Conservation (phyloP, 37 sponge, comb jelly and placozoan genomes). For the Diacarnus erythraeanus region DNA sequence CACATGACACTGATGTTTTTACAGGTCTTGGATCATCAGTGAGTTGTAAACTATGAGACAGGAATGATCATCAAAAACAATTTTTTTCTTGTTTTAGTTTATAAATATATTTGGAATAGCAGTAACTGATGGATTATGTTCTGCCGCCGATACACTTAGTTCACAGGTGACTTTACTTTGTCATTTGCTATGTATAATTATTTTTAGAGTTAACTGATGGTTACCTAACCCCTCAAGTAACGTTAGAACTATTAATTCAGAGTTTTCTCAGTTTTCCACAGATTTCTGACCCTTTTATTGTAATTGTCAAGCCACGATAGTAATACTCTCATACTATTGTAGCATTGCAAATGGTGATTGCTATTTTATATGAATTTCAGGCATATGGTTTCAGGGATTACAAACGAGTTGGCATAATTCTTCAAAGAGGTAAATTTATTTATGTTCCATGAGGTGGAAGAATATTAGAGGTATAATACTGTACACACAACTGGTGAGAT, state of each 20-base stretch:
- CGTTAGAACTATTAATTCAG: no score
- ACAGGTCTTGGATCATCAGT: slow-evolving; percentile 34
- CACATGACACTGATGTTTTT: no score
- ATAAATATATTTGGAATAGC: slow-evolving; percentile 41
- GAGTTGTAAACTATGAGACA: not conserved
- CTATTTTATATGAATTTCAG: slow-evolving; percentile 25
- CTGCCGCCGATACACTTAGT: slow-evolving; percentile 56
- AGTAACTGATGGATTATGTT: slow-evolving; percentile 31
- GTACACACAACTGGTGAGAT: no score
- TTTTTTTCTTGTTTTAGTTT: slow-evolving; percentile 27
- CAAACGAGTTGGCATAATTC: slow-evolving; percentile 55
- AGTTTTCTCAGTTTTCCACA: no score
- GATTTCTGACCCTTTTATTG: no score
- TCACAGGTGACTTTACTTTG: slow-evolving; percentile 36
- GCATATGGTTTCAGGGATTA: slow-evolving; percentile 65
- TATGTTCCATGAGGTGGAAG: not conserved
- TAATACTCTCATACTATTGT: no score
- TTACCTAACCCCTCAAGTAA: no score
- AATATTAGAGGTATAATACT: no score
- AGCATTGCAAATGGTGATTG: no score
- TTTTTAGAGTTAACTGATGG: no score
- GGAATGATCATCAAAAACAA: not conserved
- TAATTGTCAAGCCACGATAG: no score
- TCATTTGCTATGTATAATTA: not conserved
- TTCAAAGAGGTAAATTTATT: slow-evolving; percentile 49